Evolutionary conservation across 35 echinoderm and acorn worm genomes (phyloP), one percentile per base, ranked within the genome.

Genomic region (Strongylocentrotus purpuratus): DNA sequence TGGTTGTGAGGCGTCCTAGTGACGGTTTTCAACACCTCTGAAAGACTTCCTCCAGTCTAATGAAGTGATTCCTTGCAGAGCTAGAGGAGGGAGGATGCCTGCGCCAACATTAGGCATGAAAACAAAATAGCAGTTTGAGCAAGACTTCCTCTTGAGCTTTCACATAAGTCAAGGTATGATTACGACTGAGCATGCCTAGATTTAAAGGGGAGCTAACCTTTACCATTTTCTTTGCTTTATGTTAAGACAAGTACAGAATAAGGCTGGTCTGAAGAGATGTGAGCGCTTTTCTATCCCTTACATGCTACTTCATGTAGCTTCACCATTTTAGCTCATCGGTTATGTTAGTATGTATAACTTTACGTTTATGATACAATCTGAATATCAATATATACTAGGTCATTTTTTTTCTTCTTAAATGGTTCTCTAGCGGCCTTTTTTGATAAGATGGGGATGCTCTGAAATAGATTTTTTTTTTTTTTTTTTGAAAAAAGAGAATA

Each of bases 111-210:
- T 4, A 78, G 65, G 65, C 22, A 22, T 18, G 22, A 78, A 78
- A 78, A 78, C 65, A 78, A 78, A 78, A 78, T 78, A 78, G 65
- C 65, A 78, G 65, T 78, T 78, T 78, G 65, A 78, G 65, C 65
- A 78, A 78, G 20, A 6, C 20, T 78, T 78, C 65, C 65, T 78
- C 65, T 78, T 28, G 22, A 28, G 65, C 65, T 78, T 22, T 78
- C 20, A 78, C 65, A 22, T 22, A 78, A 78, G 65, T 78, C 65
- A 28, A 8, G 28, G 65, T 78, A 78, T 78, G 28, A 78, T 78
- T 78, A 78, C 52, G 52, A 59, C 18, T 78, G 0, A 78, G 20
- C n/a, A n/a, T n/a, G 65, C 65, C 22, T 78, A 78, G 65, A 28
- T 78, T 55, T 55, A 78, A 78, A 25, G 20, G 65, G 20, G 22